Evolutionary conservation across 2,113 vertebrate species (phyloP), one percentile per base, ranked within the genome.

Genomic region (Sinocyclocheilus anshuiensis): DNA sequence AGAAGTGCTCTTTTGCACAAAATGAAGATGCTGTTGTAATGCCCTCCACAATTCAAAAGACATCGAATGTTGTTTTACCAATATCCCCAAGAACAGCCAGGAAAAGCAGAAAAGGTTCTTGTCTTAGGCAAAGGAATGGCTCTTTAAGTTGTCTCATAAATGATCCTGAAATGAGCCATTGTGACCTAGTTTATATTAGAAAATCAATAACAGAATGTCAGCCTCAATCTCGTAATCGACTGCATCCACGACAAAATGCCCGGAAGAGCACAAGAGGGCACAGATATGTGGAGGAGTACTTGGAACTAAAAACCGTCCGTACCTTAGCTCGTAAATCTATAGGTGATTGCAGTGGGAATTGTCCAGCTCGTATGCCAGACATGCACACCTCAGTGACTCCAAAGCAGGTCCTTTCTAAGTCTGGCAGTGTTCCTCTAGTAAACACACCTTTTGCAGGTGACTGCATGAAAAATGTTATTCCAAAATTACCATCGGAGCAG

Each of bases 191-290:
- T 86, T 99, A 96, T 92, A 96, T 99, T 91, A 96, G 96, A 90
- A 97, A 97, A 91, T 96, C 97, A 84, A 97, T 98, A 90, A 97
- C 97, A 0, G 97, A 98, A 89, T 97, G 96, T 94, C 94, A 96
- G 85, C 96, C 96, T 6, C 93, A 96, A 87, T 93, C 91, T 84
- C 96, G 93, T 45, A 94, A 93, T 8, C 89, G 92, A 1, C 85
- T 96, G 61, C 81, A 92, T 0, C 95, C 96, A 36, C 95, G 96
- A 59, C 96, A 94, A 89, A 99, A 98, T 3, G 98, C 98, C 3
- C 94, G 98, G 87, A 99, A 99, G 93, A 99, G 97, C 93, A 99
- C 97, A 0, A 95, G 97, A 36, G 98, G 98, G 0, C 97, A 97
- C 84, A 93, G 94, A 90, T 97, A 96, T 89, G 95, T 96, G 0